Conservation (phyloP, 2,113 vertebrate genomes). For the Pithys albifrons region DNA sequence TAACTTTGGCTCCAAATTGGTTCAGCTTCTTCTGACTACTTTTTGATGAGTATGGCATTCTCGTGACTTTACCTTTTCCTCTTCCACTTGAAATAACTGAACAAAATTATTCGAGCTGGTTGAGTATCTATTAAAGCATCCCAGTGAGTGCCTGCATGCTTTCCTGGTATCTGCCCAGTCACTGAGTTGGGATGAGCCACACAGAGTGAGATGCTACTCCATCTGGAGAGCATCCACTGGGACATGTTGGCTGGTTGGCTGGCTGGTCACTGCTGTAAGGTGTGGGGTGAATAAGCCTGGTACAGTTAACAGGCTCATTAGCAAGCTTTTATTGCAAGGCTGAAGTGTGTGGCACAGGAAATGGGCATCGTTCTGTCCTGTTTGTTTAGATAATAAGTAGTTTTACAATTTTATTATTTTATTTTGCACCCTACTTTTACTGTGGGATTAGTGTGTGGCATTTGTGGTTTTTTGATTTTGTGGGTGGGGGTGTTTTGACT, state of each 20-base stretch:
- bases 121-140: not conserved
- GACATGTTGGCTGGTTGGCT: accelerated
- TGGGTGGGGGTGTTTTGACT: accelerated
- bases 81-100: not conserved
- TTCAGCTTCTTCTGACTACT: not conserved
- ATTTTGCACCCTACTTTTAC: not conserved
- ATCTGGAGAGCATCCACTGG: not conserved
- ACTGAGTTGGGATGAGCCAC: not conserved
- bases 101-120: not conserved
- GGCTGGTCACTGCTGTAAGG: not conserved
- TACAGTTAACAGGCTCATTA: not conserved
- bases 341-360: not conserved
- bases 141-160: not conserved
- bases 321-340: not conserved
- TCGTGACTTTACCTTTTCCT: not conserved
- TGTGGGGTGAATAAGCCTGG: not conserved
- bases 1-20: not conserved
- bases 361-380: not conserved
- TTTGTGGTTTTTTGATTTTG: not conserved
- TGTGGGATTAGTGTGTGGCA: not conserved
- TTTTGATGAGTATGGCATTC: not conserved
- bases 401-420: not conserved
- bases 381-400: not conserved
- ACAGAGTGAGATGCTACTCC: accelerated
- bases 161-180: not conserved